Evolutionary conservation across 2,888 invertebrate species (phyloP), one percentile per base, ranked within the genome.

Genomic region (Melieria omissa): DNA sequence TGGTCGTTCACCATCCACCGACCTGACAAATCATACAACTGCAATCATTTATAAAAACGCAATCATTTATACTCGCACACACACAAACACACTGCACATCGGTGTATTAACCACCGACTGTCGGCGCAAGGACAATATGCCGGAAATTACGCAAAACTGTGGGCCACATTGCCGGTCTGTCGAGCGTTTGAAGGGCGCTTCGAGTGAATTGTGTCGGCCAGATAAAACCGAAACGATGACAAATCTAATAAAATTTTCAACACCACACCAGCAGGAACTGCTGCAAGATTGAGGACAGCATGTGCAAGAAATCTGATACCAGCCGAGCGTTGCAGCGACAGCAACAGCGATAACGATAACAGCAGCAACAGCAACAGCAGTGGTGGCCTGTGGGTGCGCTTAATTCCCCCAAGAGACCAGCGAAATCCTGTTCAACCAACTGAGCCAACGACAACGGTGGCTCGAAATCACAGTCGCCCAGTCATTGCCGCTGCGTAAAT

Each of bases 181-280:
- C 6, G 58, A 66, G 49, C 57, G 47, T 46, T 66, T 66, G 61
- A 67, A 60, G 60, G 16, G 52, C 47, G 42, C 12, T 58, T 60
- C 60, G 49, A 67, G 72, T 67, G 60, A 12, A 65, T 9, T 42
- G 10, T 29, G 4, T 14, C 29, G 29, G 6, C n/a, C n/a, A 46
- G 44, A 47, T 47, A 49, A 70, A 29, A 63, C 55, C 58, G 65
- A 70, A 70, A 64, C 57, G 70, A 64, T 64, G 70, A 73, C 73
- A 73, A 72, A 73, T 75, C 71, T 63, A 75, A 73, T 75, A 75
- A 73, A 72, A 73, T 75, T 65, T 70, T 73, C 75, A 75, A 75
- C 75, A 75, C 73, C 58, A 64, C 42, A 72, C 46, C 16, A 62
- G 45, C 14, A 44, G 49, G 29, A 29, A 29, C 29, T 29, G 29